phyloP scores from a whole-genome alignment of 1,140 invertebrate genomes.

The Rhyzopertha dominica region DNA sequence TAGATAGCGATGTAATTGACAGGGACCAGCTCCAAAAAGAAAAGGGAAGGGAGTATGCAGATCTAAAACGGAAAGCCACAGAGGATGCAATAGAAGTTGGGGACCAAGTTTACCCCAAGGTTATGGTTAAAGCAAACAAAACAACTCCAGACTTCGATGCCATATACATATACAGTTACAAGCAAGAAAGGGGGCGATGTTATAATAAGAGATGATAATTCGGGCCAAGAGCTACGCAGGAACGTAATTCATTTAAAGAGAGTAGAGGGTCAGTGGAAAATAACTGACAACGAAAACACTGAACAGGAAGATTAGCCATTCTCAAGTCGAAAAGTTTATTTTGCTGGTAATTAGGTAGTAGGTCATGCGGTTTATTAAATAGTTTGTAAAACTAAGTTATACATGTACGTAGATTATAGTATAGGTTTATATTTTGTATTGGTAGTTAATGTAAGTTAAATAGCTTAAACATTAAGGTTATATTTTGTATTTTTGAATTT shows the following conservation, averaged over 20 bases:
- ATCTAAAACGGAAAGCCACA: slow-evolving; percentile 9
- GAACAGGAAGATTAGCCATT: too few species aligned
- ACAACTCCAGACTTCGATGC: slow-evolving; percentile 1
- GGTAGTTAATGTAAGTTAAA: too few species aligned
- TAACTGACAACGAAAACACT: too few species aligned
- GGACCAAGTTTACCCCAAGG: slow-evolving; percentile 6
- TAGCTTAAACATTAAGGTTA: too few species aligned
- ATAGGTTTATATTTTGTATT: too few species aligned
- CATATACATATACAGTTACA: slow-evolving; percentile 1
- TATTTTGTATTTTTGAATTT: too few species aligned
- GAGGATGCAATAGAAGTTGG: background rate
- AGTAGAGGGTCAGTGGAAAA: slow-evolving; percentile 4
- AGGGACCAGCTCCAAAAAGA: background rate
- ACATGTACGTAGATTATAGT: too few species aligned
- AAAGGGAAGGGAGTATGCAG: background rate
- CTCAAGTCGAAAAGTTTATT: too few species aligned
- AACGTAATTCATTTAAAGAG: slow-evolving; percentile 10
- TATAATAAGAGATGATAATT: background rate
- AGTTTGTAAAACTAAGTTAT: too few species aligned
- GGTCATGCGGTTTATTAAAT: too few species aligned
- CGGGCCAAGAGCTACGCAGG: background rate
- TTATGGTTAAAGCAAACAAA: slow-evolving; percentile 4
- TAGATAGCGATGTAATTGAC: background rate
- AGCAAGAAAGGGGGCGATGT: background rate
- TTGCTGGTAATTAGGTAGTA: too few species aligned